Base-by-base conservation (phyloP, 1,140 invertebrate species). In the Scaptodrosophila lebanonensis region DNA sequence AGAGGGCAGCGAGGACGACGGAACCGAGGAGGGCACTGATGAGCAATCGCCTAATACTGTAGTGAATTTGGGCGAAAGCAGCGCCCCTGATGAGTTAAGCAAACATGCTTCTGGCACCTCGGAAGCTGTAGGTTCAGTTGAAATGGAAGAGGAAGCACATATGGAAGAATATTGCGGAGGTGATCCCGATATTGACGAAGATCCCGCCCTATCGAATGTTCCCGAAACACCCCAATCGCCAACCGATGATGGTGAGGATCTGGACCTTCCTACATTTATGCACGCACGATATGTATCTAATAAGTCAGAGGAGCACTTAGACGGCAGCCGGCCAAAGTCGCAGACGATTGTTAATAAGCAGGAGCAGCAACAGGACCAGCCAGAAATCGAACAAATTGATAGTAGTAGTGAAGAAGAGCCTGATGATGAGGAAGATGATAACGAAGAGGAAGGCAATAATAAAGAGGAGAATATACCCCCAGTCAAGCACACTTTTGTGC, bases 201-300 rank as follows among this genome's bases (percentile, higher is more conserved):
- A 48, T 0, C 38, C 29, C 1, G 30, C 30, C 0, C 47, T 43
- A 47, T 43, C 29, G 12, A 45, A 43, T 7, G 18, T 62, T 25
- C 50, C 63, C 2, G 58, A 66, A 32, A 66, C 71, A 0, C 71
- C 71, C 0, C 71, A 49, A 3, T 76, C 71, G 4, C 71, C 71
- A 2, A 76, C 72, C 1, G 71, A 76, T 5, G 71, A 69, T 11
- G 45, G 45, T 3, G 66, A 61, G 3, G 66, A 60, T n/a, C 11
- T 49, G 12, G 22, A 58, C 9, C 17, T 48, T 9, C 42, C 53
- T 1, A 12, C 48, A 0, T 59, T 48, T 16, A 58, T 47, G 22
- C 35, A 36, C 0, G 15, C 17, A 2, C 52, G 38, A 4, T 64
- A 49, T 32, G 9, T 13, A 4, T 12, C 1, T 25, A 25, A 25